A percentile compares a stretch with the other conserved stretches of the same genome.
Evolutionary conservation across 2,113 vertebrate species (phyloP).

Genomic region (Larimichthys crocea): DNA sequence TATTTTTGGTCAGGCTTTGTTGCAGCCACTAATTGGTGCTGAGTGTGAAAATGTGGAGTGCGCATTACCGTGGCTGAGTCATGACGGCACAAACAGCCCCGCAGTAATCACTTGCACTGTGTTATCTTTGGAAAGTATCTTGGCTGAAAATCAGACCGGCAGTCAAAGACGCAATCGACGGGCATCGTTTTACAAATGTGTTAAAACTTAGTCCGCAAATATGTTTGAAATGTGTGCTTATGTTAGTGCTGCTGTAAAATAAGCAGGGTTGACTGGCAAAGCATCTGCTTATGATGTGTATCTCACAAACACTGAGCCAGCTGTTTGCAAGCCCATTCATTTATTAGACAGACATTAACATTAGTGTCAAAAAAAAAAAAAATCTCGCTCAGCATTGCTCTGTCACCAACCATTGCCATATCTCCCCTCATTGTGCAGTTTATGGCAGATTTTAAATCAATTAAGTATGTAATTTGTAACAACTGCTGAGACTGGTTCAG

Average conservation of each 20-base stretch:
- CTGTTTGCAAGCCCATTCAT: conserved; percentile 65
- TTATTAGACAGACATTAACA: conserved; percentile 65
- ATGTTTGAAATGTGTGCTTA: conserved; percentile 32
- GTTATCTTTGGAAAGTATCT: conserved; percentile 65
- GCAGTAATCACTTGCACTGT: conserved; percentile 53
- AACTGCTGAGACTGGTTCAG: conserved; percentile 97
- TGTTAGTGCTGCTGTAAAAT: conserved; percentile 48
- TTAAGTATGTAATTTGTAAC: conserved; percentile 98
- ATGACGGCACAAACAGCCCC: conserved; percentile 52
- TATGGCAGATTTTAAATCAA: conserved; percentile 90
- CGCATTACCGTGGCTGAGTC: conserved; percentile 64
- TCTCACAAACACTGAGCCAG: conserved; percentile 57
- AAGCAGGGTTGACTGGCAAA: conserved; percentile 26
- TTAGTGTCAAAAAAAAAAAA: conserved; percentile 48
- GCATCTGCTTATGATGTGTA: conserved; percentile 63
- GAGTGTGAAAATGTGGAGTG: conserved; percentile 75
- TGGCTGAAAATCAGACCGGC: conserved; percentile 43
- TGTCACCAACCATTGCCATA: conserved; percentile 65
- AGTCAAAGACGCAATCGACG: conserved; percentile 32
- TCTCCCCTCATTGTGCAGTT: conserved; percentile 81
- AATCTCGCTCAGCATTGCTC: conserved; percentile 53
- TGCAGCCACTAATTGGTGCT: conserved; percentile 78
- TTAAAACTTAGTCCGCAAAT: conserved; percentile 49
- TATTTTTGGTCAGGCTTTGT: conserved; percentile 82
- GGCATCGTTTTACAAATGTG: conserved; percentile 48